These are phyloP conservation scores for Novumbra hubbsi DNA, from an alignment of 2,797 vertebrate genomes.

Conservation along the genomic window DNA sequence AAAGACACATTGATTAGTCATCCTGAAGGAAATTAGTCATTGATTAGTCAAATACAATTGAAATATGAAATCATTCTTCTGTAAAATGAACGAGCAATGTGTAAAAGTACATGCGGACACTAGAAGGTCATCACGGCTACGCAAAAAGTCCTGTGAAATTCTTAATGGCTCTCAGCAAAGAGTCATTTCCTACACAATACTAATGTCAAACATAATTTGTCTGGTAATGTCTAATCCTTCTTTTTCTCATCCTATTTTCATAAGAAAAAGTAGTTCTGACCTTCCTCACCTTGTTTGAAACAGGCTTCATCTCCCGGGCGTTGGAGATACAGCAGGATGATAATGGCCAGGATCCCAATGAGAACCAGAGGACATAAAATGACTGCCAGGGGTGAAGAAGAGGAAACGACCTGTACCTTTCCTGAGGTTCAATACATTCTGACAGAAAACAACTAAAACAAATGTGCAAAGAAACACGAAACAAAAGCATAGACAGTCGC, in stretches of 20 bases:
- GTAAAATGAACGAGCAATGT: background rate
- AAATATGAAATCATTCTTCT: background rate
- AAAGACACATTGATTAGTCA: background rate
- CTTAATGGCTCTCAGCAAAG: background rate
- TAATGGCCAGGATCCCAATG: constrained; percentile 31
- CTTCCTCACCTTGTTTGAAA: constrained; percentile 57
- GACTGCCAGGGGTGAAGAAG: constrained; percentile 23
- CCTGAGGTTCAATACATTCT: background rate
- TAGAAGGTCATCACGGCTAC: background rate
- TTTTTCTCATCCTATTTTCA: background rate
- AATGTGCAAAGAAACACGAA: background rate
- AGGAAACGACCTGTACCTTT: background rate
- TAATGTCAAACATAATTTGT: background rate
- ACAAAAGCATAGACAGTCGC: background rate
- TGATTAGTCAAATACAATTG: background rate
- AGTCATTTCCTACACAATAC: background rate
- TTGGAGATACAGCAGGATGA: constrained; percentile 37
- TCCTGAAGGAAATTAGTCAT: background rate
- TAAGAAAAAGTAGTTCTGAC: background rate
- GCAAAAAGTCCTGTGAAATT: background rate
- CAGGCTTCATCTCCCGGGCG: constrained; percentile 31
- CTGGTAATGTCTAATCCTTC: background rate
- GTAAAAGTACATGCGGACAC: background rate
- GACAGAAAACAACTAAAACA: background rate
- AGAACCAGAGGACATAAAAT: constrained; percentile 42